Evolutionary conservation across 2,888 invertebrate genomes (phyloP).

Genomic region (Tetramorium bicarinatum): DNA sequence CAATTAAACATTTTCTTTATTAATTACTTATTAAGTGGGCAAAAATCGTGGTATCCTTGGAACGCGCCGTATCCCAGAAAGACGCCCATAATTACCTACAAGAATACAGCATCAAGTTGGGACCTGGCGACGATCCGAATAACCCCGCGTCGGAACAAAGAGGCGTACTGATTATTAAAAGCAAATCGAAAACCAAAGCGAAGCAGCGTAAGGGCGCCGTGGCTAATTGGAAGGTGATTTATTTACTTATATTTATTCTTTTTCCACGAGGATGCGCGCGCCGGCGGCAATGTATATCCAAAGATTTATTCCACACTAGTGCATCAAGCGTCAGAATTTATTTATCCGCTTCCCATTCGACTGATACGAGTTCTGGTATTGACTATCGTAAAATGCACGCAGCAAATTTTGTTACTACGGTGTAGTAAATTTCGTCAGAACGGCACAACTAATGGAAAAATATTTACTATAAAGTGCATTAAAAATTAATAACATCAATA

Average conservation of each 20-base stretch:
- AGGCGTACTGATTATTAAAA: constrained; percentile 99
- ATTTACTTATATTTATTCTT: constrained; percentile 29
- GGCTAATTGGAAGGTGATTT: constrained; percentile 97
- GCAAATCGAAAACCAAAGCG: constrained; percentile 97
- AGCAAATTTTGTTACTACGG: constrained; percentile 37
- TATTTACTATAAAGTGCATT: neutral
- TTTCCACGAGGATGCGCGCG: constrained; percentile 23
- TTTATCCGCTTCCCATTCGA: constrained; percentile 58
- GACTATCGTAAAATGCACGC: constrained; percentile 37
- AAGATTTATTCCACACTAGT: constrained; percentile 38
- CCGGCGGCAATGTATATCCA: constrained; percentile 7
- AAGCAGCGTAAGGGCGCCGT: constrained; percentile 98
- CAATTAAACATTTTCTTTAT: neutral
- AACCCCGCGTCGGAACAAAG: constrained; percentile 95
- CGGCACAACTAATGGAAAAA: neutral
- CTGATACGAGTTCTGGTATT: constrained; percentile 43
- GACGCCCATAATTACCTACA: constrained; percentile 96
- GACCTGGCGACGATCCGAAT: constrained; percentile 90
- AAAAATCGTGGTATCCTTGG: constrained; percentile 98
- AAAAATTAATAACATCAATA: constrained; percentile 7
- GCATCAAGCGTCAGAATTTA: constrained; percentile 52
- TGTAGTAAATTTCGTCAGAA: constrained; percentile 36
- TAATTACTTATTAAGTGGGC: constrained; percentile 93
- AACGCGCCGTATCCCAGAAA: constrained; percentile 96
- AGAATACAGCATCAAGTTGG: constrained; percentile 97